Percentiles rank a stretch among this genome's conserved stretches.
Conservation (phyloP, 2,797 vertebrate genomes). For the Loriculus beryllinus region DNA sequence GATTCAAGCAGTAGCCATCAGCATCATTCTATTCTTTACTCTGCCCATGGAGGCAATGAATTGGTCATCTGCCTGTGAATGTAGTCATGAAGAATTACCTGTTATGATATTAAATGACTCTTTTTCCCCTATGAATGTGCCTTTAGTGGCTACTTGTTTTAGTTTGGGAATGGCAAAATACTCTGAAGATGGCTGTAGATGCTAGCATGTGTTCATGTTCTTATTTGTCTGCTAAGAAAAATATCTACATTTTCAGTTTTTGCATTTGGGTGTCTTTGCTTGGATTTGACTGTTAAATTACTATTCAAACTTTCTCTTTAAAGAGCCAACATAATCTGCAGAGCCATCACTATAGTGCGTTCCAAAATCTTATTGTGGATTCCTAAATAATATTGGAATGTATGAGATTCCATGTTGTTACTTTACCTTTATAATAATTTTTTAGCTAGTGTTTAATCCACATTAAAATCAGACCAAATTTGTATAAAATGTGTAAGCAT, state of each 20-base stretch:
- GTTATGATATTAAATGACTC: neutral
- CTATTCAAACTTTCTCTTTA: neutral
- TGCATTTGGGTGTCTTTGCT: neutral
- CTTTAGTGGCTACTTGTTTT: neutral
- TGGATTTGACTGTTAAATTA: neutral
- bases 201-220: neutral
- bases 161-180: neutral
- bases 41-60: fast-evolving
- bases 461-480: neutral
- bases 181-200: neutral
- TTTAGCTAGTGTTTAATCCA: neutral
- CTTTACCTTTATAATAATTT: neutral
- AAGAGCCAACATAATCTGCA: neutral
- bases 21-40: neutral
- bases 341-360: neutral
- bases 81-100: neutral
- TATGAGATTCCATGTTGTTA: neutral
- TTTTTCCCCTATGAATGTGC: neutral
- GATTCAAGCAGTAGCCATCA: neutral
- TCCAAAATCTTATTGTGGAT: neutral
- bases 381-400: neutral
- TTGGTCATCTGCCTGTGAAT: neutral
- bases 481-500: neutral
- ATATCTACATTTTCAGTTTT: neutral
- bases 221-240: neutral